Evolutionary conservation across 2,797 vertebrate species (phyloP).

Genomic region (Falco berigora): DNA sequence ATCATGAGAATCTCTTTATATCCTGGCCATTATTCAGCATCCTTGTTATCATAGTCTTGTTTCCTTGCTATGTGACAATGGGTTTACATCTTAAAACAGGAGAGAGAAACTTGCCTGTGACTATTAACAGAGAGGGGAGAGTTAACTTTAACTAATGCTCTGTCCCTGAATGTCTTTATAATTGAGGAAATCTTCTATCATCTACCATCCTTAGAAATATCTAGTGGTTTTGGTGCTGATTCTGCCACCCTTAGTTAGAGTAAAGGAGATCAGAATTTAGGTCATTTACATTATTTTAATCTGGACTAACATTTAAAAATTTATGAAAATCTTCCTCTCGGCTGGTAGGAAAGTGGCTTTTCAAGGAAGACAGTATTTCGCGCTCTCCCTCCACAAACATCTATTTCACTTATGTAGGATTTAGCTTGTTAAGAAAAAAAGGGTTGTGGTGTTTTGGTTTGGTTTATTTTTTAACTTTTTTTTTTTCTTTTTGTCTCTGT

Average conservation of each 20-base stretch:
- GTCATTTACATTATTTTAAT: background rate
- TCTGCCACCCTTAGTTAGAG: background rate
- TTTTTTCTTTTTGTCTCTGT: background rate
- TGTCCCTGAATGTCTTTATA: background rate
- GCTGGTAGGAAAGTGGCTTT: background rate
- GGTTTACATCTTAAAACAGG: background rate
- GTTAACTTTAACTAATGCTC: background rate
- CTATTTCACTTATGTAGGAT: background rate
- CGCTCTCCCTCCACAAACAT: background rate
- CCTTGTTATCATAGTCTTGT: background rate
- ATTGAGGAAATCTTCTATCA: background rate
- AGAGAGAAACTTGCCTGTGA: background rate
- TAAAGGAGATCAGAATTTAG: background rate
- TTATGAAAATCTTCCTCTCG: background rate
- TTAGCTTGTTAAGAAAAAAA: background rate
- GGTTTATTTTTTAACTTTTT: too few species aligned
- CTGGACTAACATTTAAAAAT: background rate
- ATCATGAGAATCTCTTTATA: background rate
- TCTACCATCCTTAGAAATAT: background rate
- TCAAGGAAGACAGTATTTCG: background rate
- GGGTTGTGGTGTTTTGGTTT: background rate
- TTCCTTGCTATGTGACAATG: background rate
- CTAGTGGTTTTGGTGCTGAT: background rate
- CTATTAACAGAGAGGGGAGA: background rate
- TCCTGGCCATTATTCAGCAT: background rate